These are phyloP conservation scores for Cephus nigrinus DNA, from an alignment of 2,888 invertebrate genomes.

Conservation along the genomic window DNA sequence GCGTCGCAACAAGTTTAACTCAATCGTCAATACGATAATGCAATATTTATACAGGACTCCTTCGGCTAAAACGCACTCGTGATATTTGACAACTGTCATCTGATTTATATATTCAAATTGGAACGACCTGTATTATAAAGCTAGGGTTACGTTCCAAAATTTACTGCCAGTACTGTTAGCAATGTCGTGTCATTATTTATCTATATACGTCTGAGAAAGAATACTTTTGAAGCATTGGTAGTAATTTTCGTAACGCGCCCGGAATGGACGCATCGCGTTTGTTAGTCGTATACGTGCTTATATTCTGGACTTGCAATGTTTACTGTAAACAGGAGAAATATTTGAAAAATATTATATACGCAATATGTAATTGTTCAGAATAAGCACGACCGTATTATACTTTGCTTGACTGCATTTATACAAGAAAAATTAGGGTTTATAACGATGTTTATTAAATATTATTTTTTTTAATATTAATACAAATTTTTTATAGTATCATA, in stretches of 20 bases:
- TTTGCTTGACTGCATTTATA: slow-evolving; percentile 34
- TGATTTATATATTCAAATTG: not conserved
- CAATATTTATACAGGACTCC: not conserved
- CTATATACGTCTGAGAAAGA: not conserved
- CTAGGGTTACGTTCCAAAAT: not conserved
- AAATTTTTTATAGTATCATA: slow-evolving; percentile 41
- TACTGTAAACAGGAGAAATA: not conserved
- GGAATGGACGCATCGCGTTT: not conserved
- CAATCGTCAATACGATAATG: not conserved
- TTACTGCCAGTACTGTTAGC: not conserved
- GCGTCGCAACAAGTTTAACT: not conserved
- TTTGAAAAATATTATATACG: not conserved
- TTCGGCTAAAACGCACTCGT: not conserved
- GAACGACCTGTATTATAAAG: not conserved
- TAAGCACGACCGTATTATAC: slow-evolving; percentile 12
- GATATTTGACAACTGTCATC: not conserved
- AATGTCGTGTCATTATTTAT: not conserved
- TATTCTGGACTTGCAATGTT: not conserved
- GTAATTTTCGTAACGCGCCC: not conserved
- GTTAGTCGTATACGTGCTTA: not conserved
- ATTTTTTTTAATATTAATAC: slow-evolving; percentile 53
- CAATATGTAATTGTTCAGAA: not conserved
- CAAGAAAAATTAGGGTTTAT: slow-evolving; percentile 39
- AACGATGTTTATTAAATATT: slow-evolving; percentile 52
- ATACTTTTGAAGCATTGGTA: not conserved